A percentile compares a stretch with the other conserved stretches of the same genome.
phyloP scores from a whole-genome alignment of 2,113 vertebrate genomes.

The Ictalurus furcatus region DNA sequence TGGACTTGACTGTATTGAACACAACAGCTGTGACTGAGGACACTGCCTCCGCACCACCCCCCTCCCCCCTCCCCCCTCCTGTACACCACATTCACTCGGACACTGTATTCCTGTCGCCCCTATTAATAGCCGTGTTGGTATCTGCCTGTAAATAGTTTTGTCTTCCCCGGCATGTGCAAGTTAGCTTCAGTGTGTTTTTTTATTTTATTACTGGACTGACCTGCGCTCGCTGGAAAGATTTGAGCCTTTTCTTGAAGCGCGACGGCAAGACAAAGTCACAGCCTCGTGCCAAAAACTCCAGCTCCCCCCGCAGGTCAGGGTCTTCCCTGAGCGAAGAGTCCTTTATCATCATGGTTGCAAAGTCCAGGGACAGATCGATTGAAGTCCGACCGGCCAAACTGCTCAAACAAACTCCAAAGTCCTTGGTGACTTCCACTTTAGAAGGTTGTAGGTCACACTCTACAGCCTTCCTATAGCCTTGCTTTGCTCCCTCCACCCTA shows the following conservation, averaged over 20 bases:
- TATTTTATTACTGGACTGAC: conserved; percentile 68
- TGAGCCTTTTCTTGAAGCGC: conserved; percentile 96
- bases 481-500: conserved; percentile 2
- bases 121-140: conserved; percentile 93
- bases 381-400: conserved; percentile 3
- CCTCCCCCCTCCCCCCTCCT: conserved; percentile 22
- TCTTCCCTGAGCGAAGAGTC: conserved; percentile 93
- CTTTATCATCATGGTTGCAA: conserved; percentile 96
- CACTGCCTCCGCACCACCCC: neutral
- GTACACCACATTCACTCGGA: conserved; percentile 79
- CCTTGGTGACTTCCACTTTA: conserved; percentile 38
- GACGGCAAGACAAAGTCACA: conserved; percentile 99
- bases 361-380: conserved; percentile 45
- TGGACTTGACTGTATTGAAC: conserved; percentile 58
- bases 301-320: conserved; percentile 94
- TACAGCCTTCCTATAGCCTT: conserved; percentile 22
- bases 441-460: conserved; percentile 34
- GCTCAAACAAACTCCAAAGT: conserved; percentile 36
- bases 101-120: conserved; percentile 81
- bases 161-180: conserved; percentile 67
- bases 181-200: conserved; percentile 24
- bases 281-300: conserved; percentile 95
- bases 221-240: conserved; percentile 97
- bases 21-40: conserved; percentile 70
- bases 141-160: conserved; percentile 86